Conservation (phyloP, 1,140 invertebrate species). For the Homalodisca vitripennis region DNA sequence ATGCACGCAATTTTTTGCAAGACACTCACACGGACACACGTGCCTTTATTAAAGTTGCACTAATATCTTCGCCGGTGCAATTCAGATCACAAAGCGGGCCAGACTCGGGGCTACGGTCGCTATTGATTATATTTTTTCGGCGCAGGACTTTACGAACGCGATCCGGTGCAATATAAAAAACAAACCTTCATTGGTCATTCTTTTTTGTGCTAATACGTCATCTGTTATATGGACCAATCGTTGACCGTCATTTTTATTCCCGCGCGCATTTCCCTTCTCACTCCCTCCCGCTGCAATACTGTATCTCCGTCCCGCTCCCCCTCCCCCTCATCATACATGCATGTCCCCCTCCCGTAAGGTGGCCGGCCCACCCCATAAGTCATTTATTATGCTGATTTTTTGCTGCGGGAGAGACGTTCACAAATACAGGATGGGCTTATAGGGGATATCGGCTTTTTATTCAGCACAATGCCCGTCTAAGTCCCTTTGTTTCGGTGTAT, state of each 20-base stretch:
- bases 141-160: constrained; percentile 20
- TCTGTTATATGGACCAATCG: constrained; percentile 29
- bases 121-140: constrained; percentile 31
- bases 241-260: constrained; percentile 29
- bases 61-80: constrained; percentile 18
- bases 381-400: constrained; percentile 32
- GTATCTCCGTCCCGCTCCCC: neutral
- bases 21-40: neutral
- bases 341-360: constrained; percentile 18
- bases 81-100: neutral
- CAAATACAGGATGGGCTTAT: constrained; percentile 8
- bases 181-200: constrained; percentile 29
- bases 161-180: constrained; percentile 28
- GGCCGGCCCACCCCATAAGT: constrained; percentile 23
- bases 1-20: neutral
- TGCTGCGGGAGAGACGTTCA: neutral
- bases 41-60: constrained; percentile 15
- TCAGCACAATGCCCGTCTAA: constrained; percentile 22
- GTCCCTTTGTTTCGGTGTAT: constrained; percentile 26
- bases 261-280: constrained; percentile 1
- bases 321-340: neutral
- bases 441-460: constrained; percentile 24
- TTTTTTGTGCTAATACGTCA: constrained; percentile 30
- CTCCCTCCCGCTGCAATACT: constrained; percentile 19
- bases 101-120: neutral